Evolutionary conservation across 1,140 invertebrate genomes (phyloP), one percentile per base, ranked within the genome.

Genomic region (Mactra quadrangularis): DNA sequence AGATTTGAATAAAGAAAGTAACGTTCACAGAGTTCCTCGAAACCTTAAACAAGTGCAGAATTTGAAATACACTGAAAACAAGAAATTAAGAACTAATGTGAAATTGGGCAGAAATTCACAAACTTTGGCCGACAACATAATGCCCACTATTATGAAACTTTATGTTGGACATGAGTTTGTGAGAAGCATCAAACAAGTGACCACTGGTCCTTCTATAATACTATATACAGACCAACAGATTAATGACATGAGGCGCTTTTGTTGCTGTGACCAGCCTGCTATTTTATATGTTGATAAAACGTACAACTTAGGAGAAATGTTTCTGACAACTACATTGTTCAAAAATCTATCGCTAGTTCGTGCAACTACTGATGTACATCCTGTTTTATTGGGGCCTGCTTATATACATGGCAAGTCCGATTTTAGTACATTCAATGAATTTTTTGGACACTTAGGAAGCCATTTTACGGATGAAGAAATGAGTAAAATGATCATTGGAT

Each of bases 271-370:
- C 3, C 15, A 60, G 3, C 29, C 2, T 0, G 17, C 53, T 6
- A n/a, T 75, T 29, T 19, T 75, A 11, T 53, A 55, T 17, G 38
- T 60, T 11, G 72, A 75, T n/a, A 75, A 75, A 45, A 75, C 38
- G 0, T 75, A 75, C 33, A 75, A 59, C 25, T 27, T 75, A 29
- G 71, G 53, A 7, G 15, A 75, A 25, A 22, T 75, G 9, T 35
- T 41, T 31, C 3, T 75, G 6, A 75, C 72, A 15, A 27, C 53
- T 41, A 75, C 31, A 3, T 53, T 75, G 0, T 75, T 57, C 25
- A 75, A 75, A 47, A 50, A 75, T 11, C 3, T 59, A 35, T 60
- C 72, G 15, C 31, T 75, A 17, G 7, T 59, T 3, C 15, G 53
- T 3, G 11, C 19, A 59, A n/a, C 57, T 2, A 75, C 53, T 15